These are phyloP conservation scores for Coleophora flavipennella DNA, from an alignment of 2,888 invertebrate genomes.

Conservation along the genomic window DNA sequence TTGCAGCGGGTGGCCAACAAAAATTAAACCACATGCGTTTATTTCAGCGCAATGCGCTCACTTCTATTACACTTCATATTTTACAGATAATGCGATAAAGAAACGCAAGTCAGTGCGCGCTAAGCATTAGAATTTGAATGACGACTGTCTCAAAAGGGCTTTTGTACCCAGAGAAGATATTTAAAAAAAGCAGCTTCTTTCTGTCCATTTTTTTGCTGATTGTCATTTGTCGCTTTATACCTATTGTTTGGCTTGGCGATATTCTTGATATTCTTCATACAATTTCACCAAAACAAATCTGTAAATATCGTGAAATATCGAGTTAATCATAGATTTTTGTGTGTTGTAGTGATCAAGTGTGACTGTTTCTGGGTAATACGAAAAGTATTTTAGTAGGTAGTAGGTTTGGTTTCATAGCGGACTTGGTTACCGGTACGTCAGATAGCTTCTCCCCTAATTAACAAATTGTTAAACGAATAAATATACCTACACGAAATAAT, in stretches of 20 bases:
- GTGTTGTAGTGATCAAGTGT: constrained; percentile 23
- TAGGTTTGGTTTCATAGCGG: constrained; percentile 38
- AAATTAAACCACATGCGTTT: too few relatives aligned
- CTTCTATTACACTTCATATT: too few relatives aligned
- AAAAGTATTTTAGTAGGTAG: constrained; percentile 45
- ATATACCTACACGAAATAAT: constrained; percentile 11
- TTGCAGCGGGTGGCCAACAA: too few relatives aligned
- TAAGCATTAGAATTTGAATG: too few relatives aligned
- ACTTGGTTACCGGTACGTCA: constrained; percentile 70
- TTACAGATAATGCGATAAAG: too few relatives aligned
- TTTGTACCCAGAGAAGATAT: too few relatives aligned
- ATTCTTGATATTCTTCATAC: constrained; percentile 19
- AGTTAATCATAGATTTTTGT: constrained; percentile 29
- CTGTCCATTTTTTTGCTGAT: constrained; percentile 5
- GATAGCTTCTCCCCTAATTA: constrained; percentile 29
- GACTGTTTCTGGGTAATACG: constrained; percentile 23
- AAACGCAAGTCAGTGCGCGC: too few relatives aligned
- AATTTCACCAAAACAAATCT: constrained; percentile 42
- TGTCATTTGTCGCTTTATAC: constrained; percentile 21
- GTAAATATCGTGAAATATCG: constrained; percentile 41
- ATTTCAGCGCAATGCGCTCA: too few relatives aligned
- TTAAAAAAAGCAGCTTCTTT: neutral
- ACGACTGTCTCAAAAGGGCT: too few relatives aligned
- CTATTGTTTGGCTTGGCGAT: constrained; percentile 31
- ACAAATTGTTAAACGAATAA: constrained; percentile 8